Base-by-base conservation (phyloP, 2,888 invertebrate genomes). In the Drosophila koepferae region DNA sequence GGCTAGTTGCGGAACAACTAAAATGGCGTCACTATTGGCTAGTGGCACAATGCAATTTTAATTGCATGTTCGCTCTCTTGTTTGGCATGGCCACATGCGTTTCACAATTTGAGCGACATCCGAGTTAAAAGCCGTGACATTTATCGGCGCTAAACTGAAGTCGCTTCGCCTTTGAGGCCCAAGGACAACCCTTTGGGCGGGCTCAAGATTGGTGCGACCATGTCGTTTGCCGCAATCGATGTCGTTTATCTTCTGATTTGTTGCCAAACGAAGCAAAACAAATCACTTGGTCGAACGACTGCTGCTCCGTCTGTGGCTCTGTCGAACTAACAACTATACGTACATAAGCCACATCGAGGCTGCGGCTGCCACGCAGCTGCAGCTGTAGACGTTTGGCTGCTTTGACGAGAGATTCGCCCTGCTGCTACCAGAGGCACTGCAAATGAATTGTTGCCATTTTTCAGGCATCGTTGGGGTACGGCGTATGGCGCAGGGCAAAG, bases 171-270 rank as follows among this genome's bases (percentile, higher is more conserved):
- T 63, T 65, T 23, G 23, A 58, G 55, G 20, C 41, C 46, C 46
- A 43, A 63, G 62, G 16, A 28, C 60, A 78, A 77, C 55, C 74
- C 75, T 68, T 73, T 78, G 46, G 56, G 20, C 31, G 34, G 44
- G 38, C 44, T 70, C 63, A 51, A 63, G 36, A 55, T 53, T 49
- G 71, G 63, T 64, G 61, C 67, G 78, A 67, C 72, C 81, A 80
- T 86, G 86, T 85, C 85, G 81, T 80, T 88, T 74, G 81, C 81
- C 88, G 63, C 85, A 85, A 85, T 85, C 86, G 88, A 88, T 83
- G 85, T 83, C 85, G 88, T 85, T 85, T 85, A 88, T 85, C 85
- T 88, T 86, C 84, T 88, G 85, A 85, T 85, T 85, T 85, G 85
- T 85, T 85, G 82, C 88, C 86, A 80, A 85, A 88, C 85, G 85